Evolutionary conservation across 2,113 vertebrate species (phyloP).

Genomic region (Apus apus): DNA sequence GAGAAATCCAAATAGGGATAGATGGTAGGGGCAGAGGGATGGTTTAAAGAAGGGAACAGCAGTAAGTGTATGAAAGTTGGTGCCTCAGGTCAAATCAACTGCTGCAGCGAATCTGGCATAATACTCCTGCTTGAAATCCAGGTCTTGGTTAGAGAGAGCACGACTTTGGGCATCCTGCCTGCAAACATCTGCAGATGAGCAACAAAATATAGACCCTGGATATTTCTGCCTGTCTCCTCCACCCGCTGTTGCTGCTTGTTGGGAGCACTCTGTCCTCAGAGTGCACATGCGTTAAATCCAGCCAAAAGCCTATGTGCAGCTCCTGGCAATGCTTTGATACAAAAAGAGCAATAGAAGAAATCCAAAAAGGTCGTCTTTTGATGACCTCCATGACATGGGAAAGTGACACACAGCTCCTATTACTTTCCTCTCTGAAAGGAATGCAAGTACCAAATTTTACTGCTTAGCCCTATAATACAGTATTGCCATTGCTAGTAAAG

Average conservation of each 20-base stretch:
- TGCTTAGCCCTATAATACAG: not conserved
- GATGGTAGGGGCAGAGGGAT: not conserved
- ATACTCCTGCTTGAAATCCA: not conserved
- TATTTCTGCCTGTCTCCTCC: not conserved
- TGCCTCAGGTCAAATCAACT: not conserved
- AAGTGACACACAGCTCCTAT: not conserved
- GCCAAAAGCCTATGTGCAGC: not conserved
- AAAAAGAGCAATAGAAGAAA: not conserved
- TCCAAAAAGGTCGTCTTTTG: not conserved
- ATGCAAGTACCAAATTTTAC: not conserved
- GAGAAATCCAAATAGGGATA: not conserved
- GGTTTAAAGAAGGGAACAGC: not conserved
- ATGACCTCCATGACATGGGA: not conserved
- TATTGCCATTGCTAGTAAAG: not conserved
- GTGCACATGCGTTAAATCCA: not conserved
- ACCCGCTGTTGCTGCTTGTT: not conserved
- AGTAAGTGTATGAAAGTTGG: not conserved
- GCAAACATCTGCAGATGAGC: not conserved
- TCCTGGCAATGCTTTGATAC: not conserved
- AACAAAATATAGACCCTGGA: not conserved
- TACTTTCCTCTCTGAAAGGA: not conserved
- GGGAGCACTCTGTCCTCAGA: not conserved
- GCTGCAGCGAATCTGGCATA: not conserved
- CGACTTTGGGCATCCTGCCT: not conserved
- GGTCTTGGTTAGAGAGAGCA: not conserved